Base-by-base conservation (phyloP, 2,797 vertebrate species). In the Lacerta viridis region DNA sequence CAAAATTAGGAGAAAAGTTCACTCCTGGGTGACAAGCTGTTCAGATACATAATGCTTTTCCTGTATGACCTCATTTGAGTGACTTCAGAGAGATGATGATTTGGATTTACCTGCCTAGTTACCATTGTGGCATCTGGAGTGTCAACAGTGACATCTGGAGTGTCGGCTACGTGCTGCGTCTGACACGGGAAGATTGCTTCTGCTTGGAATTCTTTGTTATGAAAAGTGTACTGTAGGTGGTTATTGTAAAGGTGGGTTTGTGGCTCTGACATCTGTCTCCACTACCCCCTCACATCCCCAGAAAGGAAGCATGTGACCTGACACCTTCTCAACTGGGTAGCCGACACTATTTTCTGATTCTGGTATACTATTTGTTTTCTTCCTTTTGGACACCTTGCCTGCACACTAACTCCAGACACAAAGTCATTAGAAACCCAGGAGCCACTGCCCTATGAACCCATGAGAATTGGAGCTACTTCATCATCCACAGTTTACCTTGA, bases 91-190 rank as follows among this genome's bases (percentile, higher is more conserved):
- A 61, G 25, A 72, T 87, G 50, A 15, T 66, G 29, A 64, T 82
- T 82, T 82, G 29, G 55, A 82, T 82, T 75, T 74, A 81, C 79
- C 71, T 27, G 74, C 29, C 25, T 33, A 66, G 80, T 75, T 87
- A 46, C 69, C 39, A 36, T 76, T 66, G 69, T 64, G 55, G 81
- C 86, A 87, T 87, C 71, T 87, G 86, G 79, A 75, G 29, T 74
- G 59, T 75, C 79, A 36, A 64, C 10, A 64, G 61, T 81, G 79
- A 87, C 86, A 87, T 87, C 79, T 87, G 86, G 79, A 75, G 29
- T 74, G 72, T 75, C 79, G 27, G 43, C 10, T 55, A 75, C 79
- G 43, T 87, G 29, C 86, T 82, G 59, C 13, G 69, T 72, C 86
- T 76, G 80, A 64, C 39, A 82, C 61, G 71, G 46, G 71, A 76